Conservation (phyloP, 1,140 invertebrate species). For the Pseudachorutes palmiensis region DNA sequence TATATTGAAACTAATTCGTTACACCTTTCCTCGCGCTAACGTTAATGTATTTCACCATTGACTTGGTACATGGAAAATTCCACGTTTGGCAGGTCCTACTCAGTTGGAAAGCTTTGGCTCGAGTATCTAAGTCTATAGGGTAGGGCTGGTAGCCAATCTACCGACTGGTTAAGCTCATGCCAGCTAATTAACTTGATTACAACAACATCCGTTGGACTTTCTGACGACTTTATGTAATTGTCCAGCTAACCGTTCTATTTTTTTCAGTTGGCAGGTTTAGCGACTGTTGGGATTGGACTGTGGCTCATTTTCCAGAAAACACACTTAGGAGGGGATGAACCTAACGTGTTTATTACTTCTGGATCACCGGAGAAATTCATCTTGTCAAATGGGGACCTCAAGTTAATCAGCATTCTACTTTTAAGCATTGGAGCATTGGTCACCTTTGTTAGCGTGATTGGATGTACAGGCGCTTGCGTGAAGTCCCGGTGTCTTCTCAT, state of each 20-base stretch:
- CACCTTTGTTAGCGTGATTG: conserved; percentile 32
- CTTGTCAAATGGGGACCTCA: conserved; percentile 15
- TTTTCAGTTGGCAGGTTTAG: conserved; percentile 63
- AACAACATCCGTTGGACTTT: too few species aligned
- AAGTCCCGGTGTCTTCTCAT: conserved; percentile 30
- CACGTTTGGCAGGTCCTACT: too few species aligned
- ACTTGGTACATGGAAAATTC: too few species aligned
- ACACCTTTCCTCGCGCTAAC: too few species aligned
- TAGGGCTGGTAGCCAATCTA: too few species aligned
- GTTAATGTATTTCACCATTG: too few species aligned
- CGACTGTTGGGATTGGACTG: conserved; percentile 61
- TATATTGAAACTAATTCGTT: too few species aligned
- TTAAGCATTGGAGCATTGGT: conserved; percentile 28
- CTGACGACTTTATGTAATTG: too few species aligned
- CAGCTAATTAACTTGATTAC: too few species aligned
- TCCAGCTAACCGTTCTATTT: conserved; percentile 17
- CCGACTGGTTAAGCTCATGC: too few species aligned
- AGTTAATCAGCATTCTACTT: conserved; percentile 25
- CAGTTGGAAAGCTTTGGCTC: too few species aligned
- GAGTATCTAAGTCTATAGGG: too few species aligned
- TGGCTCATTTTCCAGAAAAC: conserved; percentile 50
- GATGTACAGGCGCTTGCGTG: conserved; percentile 32
- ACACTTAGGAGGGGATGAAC: not conserved
- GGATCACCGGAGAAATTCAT: not conserved
- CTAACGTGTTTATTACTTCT: conserved; percentile 1